phyloP scores from a whole-genome alignment of 2,888 invertebrate species.

The Cephonodes hylas region DNA sequence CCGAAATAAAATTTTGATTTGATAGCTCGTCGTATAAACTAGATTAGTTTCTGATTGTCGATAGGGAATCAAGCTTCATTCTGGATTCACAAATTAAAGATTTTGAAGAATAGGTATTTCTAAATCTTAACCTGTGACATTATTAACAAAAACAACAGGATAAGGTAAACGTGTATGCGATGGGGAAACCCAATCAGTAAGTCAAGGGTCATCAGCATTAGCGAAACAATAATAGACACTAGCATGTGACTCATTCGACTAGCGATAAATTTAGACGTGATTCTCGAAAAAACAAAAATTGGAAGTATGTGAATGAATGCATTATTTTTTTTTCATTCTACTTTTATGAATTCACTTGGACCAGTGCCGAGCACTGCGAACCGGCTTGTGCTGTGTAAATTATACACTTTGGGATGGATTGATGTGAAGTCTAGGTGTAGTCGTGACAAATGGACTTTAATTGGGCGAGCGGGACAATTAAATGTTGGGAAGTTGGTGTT shows the following conservation, averaged over 20 bases:
- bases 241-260: not conserved
- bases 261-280: not conserved
- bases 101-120: too few relatives aligned
- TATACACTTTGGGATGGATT: not conserved
- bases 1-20: too few relatives aligned
- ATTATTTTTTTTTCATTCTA: slow-evolving; percentile 5
- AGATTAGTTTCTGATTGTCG: too few relatives aligned
- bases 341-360: slow-evolving; percentile 1
- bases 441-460: not conserved
- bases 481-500: not conserved
- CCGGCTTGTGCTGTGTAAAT: not conserved
- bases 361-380: not conserved
- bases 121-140: not conserved
- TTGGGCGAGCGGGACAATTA: not conserved
- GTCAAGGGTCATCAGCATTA: not conserved
- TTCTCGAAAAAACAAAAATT: not conserved
- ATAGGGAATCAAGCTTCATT: too few relatives aligned
- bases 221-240: not conserved
- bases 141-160: not conserved
- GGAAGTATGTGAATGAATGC: not conserved
- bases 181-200: not conserved
- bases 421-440: too few relatives aligned
- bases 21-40: too few relatives aligned
- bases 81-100: too few relatives aligned
- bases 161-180: not conserved